Evolutionary conservation across 2,113 vertebrate genomes (phyloP).

Genomic region (Cyrtonyx montezumae): DNA sequence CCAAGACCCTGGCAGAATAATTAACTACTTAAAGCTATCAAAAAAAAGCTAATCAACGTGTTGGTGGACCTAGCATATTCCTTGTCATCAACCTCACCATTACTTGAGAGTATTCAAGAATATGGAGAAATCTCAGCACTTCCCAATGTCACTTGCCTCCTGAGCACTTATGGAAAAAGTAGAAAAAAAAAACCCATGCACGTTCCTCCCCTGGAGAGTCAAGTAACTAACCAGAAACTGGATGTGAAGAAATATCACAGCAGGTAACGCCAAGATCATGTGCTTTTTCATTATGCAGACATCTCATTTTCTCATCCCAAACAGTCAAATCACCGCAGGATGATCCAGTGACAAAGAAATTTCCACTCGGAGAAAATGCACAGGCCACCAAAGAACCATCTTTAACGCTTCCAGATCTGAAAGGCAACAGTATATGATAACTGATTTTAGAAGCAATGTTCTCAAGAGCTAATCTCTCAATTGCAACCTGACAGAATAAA

Average conservation of each 20-base stretch:
- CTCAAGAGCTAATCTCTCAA: neutral
- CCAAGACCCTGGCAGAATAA: neutral
- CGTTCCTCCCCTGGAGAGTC: neutral
- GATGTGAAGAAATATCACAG: constrained; percentile 84
- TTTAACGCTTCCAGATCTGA: constrained; percentile 84
- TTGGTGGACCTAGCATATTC: neutral
- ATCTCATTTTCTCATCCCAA: constrained; percentile 85
- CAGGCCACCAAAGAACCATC: constrained; percentile 91
- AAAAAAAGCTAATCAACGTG: neutral
- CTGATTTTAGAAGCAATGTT: neutral
- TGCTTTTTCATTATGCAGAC: constrained; percentile 86
- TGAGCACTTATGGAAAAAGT: neutral
- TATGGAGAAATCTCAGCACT: neutral
- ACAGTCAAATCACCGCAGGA: constrained; percentile 89
- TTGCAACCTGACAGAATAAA: neutral
- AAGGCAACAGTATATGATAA: constrained; percentile 28
- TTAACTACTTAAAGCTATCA: neutral
- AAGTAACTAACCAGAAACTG: constrained; percentile 78
- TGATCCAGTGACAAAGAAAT: constrained; percentile 88
- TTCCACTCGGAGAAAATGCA: constrained; percentile 85
- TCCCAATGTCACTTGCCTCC: neutral
- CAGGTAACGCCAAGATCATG: constrained; percentile 94
- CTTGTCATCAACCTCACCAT: neutral
- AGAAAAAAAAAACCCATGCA: too few species aligned
- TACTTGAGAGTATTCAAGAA: neutral